Conservation (phyloP, 2,113 vertebrate genomes). For the Neodontobutis hainanensis region DNA sequence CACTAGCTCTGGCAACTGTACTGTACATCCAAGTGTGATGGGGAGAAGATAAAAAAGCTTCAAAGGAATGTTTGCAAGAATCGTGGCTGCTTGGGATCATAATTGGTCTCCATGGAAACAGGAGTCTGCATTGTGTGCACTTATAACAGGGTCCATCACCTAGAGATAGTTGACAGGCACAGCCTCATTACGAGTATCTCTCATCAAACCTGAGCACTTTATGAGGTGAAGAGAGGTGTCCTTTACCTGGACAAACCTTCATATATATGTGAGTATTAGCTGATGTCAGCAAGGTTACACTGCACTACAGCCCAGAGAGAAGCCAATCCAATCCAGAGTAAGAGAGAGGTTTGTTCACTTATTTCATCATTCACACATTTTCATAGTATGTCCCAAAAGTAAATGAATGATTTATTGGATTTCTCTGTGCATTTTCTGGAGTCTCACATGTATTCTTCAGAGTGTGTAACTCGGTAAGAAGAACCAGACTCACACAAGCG, state of each 20-base stretch:
- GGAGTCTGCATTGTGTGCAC: constrained; percentile 48
- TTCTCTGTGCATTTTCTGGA: constrained; percentile 13
- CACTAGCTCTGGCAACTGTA: neutral
- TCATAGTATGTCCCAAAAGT: constrained; percentile 48
- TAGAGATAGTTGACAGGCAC: constrained; percentile 28
- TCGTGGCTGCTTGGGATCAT: constrained; percentile 41
- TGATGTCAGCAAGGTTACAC: constrained; percentile 35
- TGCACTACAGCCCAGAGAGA: neutral
- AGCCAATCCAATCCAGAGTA: constrained; percentile 2
- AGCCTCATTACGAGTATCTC: constrained; percentile 11
- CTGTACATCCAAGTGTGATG: constrained; percentile 13
- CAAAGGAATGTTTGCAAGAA: constrained; percentile 36
- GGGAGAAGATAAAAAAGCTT: constrained; percentile 16
- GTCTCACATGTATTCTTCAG: constrained; percentile 38
- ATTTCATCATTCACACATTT: constrained; percentile 69
- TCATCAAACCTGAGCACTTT: constrained; percentile 3
- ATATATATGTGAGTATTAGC: constrained; percentile 26
- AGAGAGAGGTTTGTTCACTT: constrained; percentile 53
- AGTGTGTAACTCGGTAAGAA: constrained; percentile 10
- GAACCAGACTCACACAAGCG: neutral
- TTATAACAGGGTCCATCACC: constrained; percentile 48
- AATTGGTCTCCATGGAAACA: constrained; percentile 76
- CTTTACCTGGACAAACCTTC: constrained; percentile 14
- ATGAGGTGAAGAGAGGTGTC: neutral
- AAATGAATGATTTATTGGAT: constrained; percentile 69